Base-by-base conservation (phyloP, 2,113 vertebrate species). In the Osmerus mordax region DNA sequence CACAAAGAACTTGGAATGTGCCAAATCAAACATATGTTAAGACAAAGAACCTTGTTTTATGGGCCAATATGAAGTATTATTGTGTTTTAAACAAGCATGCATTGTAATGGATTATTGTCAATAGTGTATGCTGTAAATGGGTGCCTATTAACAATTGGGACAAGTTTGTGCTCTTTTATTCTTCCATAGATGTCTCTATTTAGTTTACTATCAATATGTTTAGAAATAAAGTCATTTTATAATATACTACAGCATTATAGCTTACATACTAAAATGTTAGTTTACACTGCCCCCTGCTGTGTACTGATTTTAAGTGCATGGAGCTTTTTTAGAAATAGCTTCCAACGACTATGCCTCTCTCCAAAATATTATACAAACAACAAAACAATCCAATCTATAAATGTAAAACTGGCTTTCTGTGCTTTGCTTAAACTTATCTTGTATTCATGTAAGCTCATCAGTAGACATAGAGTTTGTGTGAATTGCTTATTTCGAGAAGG, bases 21-120 rank as follows among this genome's bases (percentile, higher is more conserved):
- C 73, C 78, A 79, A 76, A 75, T 61, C 63, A n/a, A 62, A 58
- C 41, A 18, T 64, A 18, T 36, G 16, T 64, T 3, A 32, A 18
- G 9, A 55, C n/a, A 75, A 69, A 55, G 62, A 47, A 63, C 11
- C 54, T 75, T 75, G 67, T 64, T 59, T 67, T 67, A 56, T 71
- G 56, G 55, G 76, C 63, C 81, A 82, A 73, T 66, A 83, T 86
- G 79, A 88, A 88, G 87, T 89, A 88, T 86, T 89, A 85, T 78
- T 86, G 68, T 72, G 29, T 72, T 70, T 52, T 56, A 21, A 23
- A 16, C 52, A 65, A 23, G 41, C 41, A 47, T 5, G 9, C 41
- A 32, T 32, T 64, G 23, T 62, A 15, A 28, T 47, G 41, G 32
- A 66, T 60, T 62, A 16, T n/a, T 55, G 28, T 51, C 9, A 4